Evolutionary conservation across 2,888 invertebrate species (phyloP).

Genomic region (Drosophila phalerata): DNA sequence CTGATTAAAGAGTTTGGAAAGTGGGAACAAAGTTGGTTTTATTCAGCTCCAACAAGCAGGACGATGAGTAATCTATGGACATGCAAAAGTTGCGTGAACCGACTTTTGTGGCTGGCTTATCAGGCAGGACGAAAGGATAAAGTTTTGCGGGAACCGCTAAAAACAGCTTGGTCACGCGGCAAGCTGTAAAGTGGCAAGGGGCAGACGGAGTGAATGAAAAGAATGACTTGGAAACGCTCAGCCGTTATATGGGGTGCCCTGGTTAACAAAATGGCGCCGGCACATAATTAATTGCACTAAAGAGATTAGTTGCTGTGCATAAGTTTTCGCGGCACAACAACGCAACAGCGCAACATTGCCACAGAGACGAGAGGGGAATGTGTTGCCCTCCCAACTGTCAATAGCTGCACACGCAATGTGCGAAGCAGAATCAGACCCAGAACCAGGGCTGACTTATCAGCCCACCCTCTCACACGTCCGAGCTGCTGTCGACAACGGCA

Average conservation of each 20-base stretch:
- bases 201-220: constrained; percentile 11
- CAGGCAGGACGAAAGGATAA: constrained; percentile 52
- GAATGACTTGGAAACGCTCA: constrained; percentile 15
- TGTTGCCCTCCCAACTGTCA: constrained; percentile 16
- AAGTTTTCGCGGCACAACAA: constrained; percentile 49
- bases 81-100: constrained; percentile 52
- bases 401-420: constrained; percentile 54
- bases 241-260: constrained; percentile 18
- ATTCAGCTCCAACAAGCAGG: constrained; percentile 1
- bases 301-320: constrained; percentile 68
- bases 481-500: constrained; percentile 34
- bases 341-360: neutral
- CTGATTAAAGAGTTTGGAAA: constrained; percentile 44
- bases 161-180: constrained; percentile 18
- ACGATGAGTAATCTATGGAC: constrained; percentile 37
- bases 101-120: constrained; percentile 59
- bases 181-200: neutral
- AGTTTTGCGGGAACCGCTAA: constrained; percentile 41
- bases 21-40: constrained; percentile 27
- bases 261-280: constrained; percentile 67
- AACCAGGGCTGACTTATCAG: constrained; percentile 37
- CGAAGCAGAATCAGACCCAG: constrained; percentile 2
- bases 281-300: constrained; percentile 75
- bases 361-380: neutral
- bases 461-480: neutral